Base-by-base conservation (phyloP, 2,113 vertebrate genomes). In the Myiopsitta monachus region DNA sequence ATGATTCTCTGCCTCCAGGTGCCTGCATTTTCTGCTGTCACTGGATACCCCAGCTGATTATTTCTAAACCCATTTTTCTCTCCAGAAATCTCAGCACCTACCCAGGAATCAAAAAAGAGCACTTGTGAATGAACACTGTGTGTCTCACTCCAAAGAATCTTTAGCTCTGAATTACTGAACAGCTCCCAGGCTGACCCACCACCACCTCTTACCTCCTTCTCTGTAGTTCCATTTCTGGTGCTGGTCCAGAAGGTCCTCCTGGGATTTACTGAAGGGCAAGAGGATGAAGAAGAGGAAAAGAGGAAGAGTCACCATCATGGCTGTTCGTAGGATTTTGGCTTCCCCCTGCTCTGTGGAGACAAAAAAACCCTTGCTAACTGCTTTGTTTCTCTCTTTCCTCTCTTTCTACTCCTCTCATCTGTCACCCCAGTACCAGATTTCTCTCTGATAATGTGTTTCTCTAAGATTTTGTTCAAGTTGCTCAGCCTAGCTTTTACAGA, bases 151-250 rank as follows among this genome's bases (percentile, higher is more conserved):
- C 57, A 76, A 69, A 66, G 21, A 49, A 57, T n/a, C 52, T 91
- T 52, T 38, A 89, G 19, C 44, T n/a, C n/a, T 66, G 67, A 72
- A 62, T 73, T 87, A 76, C 46, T 10, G 14, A 94, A 49, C 0
- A 0, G 17, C 27, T 92, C 79, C 44, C 57, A 44, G 28, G 18
- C 33, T 94, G 64, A 91, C 51, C 62, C 61, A 75, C 49, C 47
- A 72, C 43, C 26, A 66, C 8, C 8, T 92, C 97, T 94, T 97
- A 98, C 98, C 96, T 15, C 97, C 98, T 75, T 98, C 98, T 95
- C 97, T 97, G 91, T 98, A 98, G 94, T 98, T 95, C 97, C 98
- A 98, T 66, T 94, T 93, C 77, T 96, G 93, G 80, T 88, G 43
- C n/a, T 92, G 84, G 73, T 96, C 87, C 66, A 87, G 74, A 46